Evolutionary conservation across 2,888 invertebrate species (phyloP), one percentile per base, ranked within the genome.

Genomic region (Heliconius ethilla): DNA sequence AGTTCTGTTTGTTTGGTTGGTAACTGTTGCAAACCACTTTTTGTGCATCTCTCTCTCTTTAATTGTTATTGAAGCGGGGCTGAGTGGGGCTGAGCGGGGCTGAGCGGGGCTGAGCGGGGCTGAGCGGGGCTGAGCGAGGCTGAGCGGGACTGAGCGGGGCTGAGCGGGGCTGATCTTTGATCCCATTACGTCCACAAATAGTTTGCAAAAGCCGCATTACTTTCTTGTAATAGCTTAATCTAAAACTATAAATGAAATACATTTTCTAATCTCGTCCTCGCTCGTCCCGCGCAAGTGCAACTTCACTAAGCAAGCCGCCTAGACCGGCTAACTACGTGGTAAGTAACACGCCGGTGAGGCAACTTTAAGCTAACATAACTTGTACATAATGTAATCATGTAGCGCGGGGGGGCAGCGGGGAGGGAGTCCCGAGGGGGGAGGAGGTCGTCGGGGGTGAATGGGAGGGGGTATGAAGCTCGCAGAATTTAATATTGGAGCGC

Each of bases 401-500:
- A 75, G 70, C 85, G 85, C 85, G 84, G 82, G 80, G 85, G 85
- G 84, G 2, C 27, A 27, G 81, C 79, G 81, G 75, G 70, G 66
- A 84, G 81, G 80, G 81, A 70, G 70, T 5, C 29, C 29, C 76
- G 59, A 55, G 76, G 77, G 77, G 70, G 77, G 59, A 75, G 74
- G 76, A 72, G 10, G 85, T 33, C 33, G 73, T 78, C 40, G 72
- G 76, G 65, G 75, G 55, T 77, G 27, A 67, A 65, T 74, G 75
- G 70, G 78, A 59, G 79, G 81, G 84, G 81, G 84, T 78, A 83
- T 82, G 82, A 83, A 84, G 84, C 84, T 83, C 81, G 87, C 89
- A 89, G 91, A 92, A 91, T 92, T 92, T 92, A 92, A 92, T 92
- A 92, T 92, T 90, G 91, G 90, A 80, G 83, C 88, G 89, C 91